These are phyloP conservation scores for Bombycilla garrulus DNA, from an alignment of 2,113 vertebrate genomes.

Conservation along the genomic window DNA sequence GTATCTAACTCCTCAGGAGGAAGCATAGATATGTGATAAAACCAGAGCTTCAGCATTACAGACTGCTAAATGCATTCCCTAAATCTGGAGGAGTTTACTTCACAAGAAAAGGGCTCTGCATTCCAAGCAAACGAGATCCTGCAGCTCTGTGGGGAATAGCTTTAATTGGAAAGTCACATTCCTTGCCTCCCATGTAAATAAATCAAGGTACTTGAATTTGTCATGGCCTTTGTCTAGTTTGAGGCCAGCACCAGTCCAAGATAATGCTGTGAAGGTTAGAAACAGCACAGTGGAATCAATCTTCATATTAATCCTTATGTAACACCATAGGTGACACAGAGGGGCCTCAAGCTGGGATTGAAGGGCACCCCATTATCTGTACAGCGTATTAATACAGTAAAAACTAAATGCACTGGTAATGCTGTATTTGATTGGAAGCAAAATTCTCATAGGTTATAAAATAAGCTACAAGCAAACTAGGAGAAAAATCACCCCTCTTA, in stretches of 20 bases:
- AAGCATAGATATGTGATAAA: constrained; percentile 21
- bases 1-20: neutral
- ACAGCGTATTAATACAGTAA: neutral
- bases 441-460: neutral
- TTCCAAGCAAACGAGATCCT: constrained; percentile 48
- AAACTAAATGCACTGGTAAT: constrained; percentile 13
- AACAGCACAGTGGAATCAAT: neutral
- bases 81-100: constrained; percentile 5
- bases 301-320: neutral
- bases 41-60: neutral
- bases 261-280: neutral
- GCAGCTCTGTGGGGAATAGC: constrained; percentile 3
- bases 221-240: neutral
- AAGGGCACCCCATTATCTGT: neutral
- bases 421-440: neutral
- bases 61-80: neutral
- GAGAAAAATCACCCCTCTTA: neutral
- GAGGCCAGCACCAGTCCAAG: neutral
- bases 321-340: neutral
- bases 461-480: neutral
- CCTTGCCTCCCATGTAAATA: neutral
- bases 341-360: neutral
- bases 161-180: constrained; percentile 41
- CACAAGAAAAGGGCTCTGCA: constrained; percentile 3
- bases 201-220: neutral